Evolutionary conservation across 2,797 vertebrate species (phyloP), one percentile per base, ranked within the genome.

Genomic region (Helostoma temminkii): DNA sequence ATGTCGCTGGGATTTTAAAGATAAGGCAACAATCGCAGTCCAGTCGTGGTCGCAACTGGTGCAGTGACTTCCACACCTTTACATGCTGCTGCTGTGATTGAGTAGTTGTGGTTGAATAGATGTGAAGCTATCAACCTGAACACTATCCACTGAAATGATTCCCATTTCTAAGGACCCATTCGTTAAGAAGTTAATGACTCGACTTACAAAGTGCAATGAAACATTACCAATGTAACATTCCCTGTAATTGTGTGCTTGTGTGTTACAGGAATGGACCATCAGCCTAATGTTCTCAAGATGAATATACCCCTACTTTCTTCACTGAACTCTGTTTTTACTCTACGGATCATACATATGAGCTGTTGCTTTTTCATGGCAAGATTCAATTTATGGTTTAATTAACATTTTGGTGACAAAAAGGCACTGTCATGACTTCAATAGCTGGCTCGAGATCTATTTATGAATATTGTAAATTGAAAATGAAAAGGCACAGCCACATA

Each of bases 341-440:
- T 36, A 43, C 59, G 18, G 63, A 81, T 88, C 79, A 47, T 5
- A 81, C 67, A 80, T 68, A 82, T 72, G 66, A 43, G 47, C 80
- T 63, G 80, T 48, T 78, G 66, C 69, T 70, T 71, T 70, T 81
- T 69, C 61, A 66, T 3, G 9, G 45, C 66, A 57, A 45, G 48
- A 74, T 82, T 85, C 34, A 83, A 88, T 91, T 89, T 83, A 87
- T 88, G 67, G 58, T 84, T 91, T 85, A 81, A 91, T 93, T 90
- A 85, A 79, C 71, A 85, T 71, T 87, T 83, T 37, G 65, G 46
- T 52, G 71, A 55, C 62, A 71, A 81, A 85, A 84, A 83, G 62
- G 74, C 46, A 24, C 34, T 34, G 49, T 63, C 34, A 22, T 48
- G 45, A 71, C 64, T 70, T 78, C 24, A 69, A 49, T 30, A 45